A percentile compares a stretch with the other conserved stretches of the same genome.
These are phyloP conservation scores for Anabas testudineus DNA, from an alignment of 2,797 vertebrate species.

Conservation along the genomic window DNA sequence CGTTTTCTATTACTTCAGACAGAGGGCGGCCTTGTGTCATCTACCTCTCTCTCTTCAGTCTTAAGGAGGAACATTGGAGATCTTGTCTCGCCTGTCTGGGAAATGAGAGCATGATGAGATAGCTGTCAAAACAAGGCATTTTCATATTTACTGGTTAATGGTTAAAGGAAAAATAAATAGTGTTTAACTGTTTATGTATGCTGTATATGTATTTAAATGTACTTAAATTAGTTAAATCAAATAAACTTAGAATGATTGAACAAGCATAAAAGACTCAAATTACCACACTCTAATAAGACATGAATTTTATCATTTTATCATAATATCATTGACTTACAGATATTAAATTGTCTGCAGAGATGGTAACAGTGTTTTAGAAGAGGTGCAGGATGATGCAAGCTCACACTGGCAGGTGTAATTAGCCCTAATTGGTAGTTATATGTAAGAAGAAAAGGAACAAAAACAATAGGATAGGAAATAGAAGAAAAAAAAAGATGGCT, in stretches of 20 bases:
- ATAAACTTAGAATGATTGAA: not conserved
- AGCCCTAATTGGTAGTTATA: slow-evolving; percentile 37
- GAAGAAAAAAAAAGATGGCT: slow-evolving; percentile 67
- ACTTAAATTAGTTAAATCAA: not conserved
- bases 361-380: not conserved
- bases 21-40: slow-evolving; percentile 88
- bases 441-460: slow-evolving; percentile 33
- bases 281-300: not conserved
- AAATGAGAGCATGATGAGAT: not conserved
- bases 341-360: slow-evolving; percentile 10
- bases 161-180: too few relatives aligned
- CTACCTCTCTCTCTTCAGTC: slow-evolving; percentile 47
- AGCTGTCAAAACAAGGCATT: not conserved
- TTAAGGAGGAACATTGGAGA: slow-evolving; percentile 38
- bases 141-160: too few relatives aligned
- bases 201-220: too few relatives aligned
- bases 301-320: not conserved
- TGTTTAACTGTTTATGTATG: too few relatives aligned
- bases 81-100: not conserved
- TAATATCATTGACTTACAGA: not conserved
- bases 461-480: slow-evolving; percentile 61
- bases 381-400: slow-evolving; percentile 9
- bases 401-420: slow-evolving; percentile 1
- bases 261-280: not conserved
- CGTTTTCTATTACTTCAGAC: slow-evolving; percentile 81